Evolutionary conservation across 2,113 vertebrate genomes (phyloP), one percentile per base, ranked within the genome.

Genomic region (Stegostoma tigrinum): DNA sequence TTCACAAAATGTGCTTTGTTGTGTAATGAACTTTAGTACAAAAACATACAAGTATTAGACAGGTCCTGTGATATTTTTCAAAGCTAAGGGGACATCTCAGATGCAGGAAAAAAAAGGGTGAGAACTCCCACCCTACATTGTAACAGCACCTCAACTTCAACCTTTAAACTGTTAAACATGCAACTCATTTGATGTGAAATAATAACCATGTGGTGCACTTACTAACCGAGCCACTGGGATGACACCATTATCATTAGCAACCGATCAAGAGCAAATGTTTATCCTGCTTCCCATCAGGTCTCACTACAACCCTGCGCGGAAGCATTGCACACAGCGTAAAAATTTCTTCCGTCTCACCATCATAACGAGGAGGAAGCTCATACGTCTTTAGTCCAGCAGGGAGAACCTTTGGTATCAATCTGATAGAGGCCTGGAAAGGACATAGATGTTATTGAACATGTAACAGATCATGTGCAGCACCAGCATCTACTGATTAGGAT

Each of bases 261-360:
- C 42, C 24, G 3, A 42, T 86, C 45, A 42, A 23, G 48, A 48
- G 23, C 21, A 86, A 86, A n/a, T 78, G 3, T 2, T 80, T 80
- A 1, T 48, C 21, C 48, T 86, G 23, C 7, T 86, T 48, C 75
- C 75, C n/a, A n/a, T 80, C 34, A n/a, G n/a, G n/a, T n/a, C 12
- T 89, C 14, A 80, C 75, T 80, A 15, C 34, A 52, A n/a, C 34
- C 48, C 12, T n/a, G 15, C 12, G 55, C 6, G 5, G 38, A 67
- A n/a, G 34, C 5, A 19, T 19, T 19, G 34, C 27, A 3, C 3
- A 23, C 3, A 21, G 87, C 0, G 30, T n/a, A 91, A 91, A 91
- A 91, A 15, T 91, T 61, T 91, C n/a, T 38, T 93, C 61, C 8
- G 42, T 66, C 89, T 93, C 34, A 93, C 89, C 89, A 93, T 93